Conservation (phyloP, 2,888 invertebrate genomes). For the Agrilus cyanescens region DNA sequence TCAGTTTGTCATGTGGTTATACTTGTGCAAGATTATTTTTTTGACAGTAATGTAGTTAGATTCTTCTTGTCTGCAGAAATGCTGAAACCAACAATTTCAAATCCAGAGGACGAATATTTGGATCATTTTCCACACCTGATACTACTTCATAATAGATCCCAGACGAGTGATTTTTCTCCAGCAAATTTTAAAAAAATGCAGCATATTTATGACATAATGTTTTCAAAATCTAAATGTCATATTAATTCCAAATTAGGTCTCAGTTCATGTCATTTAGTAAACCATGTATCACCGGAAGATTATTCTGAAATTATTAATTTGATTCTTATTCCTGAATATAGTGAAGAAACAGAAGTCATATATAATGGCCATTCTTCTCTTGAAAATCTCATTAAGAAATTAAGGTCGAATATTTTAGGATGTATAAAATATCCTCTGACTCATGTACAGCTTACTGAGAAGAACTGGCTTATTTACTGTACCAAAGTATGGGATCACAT, state of each 20-base stretch:
- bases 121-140: slow-evolving; percentile 77
- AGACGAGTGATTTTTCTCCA: slow-evolving; percentile 59
- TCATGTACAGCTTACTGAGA: slow-evolving; percentile 62
- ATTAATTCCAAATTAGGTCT: slow-evolving; percentile 55
- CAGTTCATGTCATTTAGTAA: slow-evolving; percentile 35
- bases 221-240: slow-evolving; percentile 53
- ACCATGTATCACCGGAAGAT: slow-evolving; percentile 40
- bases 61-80: slow-evolving; percentile 76
- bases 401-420: slow-evolving; percentile 59
- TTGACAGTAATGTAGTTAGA: slow-evolving; percentile 70
- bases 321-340: slow-evolving; percentile 54
- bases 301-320: slow-evolving; percentile 55
- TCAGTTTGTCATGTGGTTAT: slow-evolving; percentile 84
- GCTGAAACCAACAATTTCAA: slow-evolving; percentile 67
- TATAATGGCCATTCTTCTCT: slow-evolving; percentile 52
- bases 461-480: slow-evolving; percentile 75
- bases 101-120: slow-evolving; percentile 50
- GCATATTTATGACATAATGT: slow-evolving; percentile 39
- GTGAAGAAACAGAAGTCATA: slow-evolving; percentile 41
- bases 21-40: slow-evolving; percentile 80
- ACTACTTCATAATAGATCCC: slow-evolving; percentile 71
- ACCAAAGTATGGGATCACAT: slow-evolving; percentile 75
- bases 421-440: slow-evolving; percentile 58
- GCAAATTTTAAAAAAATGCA: slow-evolving; percentile 48
- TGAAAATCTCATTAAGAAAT: slow-evolving; percentile 49